Evolutionary conservation across 2,113 vertebrate species (phyloP).

Genomic region (Sinocyclocheilus rhinocerous): DNA sequence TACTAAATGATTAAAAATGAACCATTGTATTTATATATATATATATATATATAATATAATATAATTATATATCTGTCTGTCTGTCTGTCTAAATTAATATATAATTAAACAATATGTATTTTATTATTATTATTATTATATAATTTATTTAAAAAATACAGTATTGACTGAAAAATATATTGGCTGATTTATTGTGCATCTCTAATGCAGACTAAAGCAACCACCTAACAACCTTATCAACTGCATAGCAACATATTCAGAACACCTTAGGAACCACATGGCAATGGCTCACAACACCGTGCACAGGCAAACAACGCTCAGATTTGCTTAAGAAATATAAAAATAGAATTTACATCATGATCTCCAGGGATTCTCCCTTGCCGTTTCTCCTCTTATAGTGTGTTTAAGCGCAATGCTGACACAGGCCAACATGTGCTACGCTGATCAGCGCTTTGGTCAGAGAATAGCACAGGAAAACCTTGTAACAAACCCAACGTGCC

Average conservation of each 20-base stretch:
- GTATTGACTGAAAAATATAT: background rate
- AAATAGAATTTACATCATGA: background rate
- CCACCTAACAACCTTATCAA: background rate
- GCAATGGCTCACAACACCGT: background rate
- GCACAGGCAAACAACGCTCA: background rate
- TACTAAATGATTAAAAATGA: too few species aligned
- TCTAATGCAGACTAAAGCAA: background rate
- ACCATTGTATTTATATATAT: too few species aligned
- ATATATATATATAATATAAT: too few species aligned
- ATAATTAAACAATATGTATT: too few species aligned
- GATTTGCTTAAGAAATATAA: background rate
- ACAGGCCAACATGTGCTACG: constrained; percentile 6
- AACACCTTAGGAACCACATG: background rate
- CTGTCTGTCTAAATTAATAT: too few species aligned
- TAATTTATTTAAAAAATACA: background rate
- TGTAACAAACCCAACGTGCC: constrained; percentile 49
- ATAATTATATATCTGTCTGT: too few species aligned
- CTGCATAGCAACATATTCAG: background rate
- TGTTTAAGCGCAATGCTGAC: background rate
- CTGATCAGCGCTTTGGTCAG: constrained; percentile 30
- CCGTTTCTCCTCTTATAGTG: background rate
- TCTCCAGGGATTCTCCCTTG: background rate
- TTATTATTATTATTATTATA: background rate
- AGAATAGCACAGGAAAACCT: constrained; percentile 54
- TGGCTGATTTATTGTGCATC: background rate